A percentile compares a stretch with the other conserved stretches of the same genome.
Conservation (phyloP, 2,888 invertebrate genomes). For the Machimus rusticus region DNA sequence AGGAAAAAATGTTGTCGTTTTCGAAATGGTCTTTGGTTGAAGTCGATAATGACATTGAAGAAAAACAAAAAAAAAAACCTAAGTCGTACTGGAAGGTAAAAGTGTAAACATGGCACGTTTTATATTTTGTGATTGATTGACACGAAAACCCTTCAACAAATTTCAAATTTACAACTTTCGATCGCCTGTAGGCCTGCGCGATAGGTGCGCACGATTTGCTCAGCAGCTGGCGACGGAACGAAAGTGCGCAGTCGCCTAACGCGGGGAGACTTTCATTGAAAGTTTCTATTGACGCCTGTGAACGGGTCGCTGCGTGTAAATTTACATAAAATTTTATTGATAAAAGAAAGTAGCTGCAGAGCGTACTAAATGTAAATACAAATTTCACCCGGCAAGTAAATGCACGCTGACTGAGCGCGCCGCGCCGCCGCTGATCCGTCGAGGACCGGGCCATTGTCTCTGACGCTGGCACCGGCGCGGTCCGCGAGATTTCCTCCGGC, state of each 20-base stretch:
- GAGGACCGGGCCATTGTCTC: not conserved
- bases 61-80: not conserved
- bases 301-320: not conserved
- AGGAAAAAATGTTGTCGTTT: not conserved
- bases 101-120: not conserved
- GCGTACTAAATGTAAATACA: not conserved
- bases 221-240: not conserved
- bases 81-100: not conserved
- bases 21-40: not conserved
- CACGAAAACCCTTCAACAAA: not conserved
- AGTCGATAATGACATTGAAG: not conserved
- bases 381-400: not conserved
- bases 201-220: not conserved
- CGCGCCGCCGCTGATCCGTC: not conserved
- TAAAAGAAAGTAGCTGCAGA: not conserved
- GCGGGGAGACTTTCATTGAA: not conserved
- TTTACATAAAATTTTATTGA: constrained; percentile 8
- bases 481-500: not conserved
- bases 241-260: not conserved
- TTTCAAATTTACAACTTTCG: not conserved
- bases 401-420: not conserved
- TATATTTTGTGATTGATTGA: not conserved
- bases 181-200: not conserved
- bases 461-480: not conserved
- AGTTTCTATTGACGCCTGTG: not conserved